Evolutionary conservation across 1,140 invertebrate species (phyloP), one percentile per base, ranked within the genome.

Genomic region (Tetragnatha versicolor): DNA sequence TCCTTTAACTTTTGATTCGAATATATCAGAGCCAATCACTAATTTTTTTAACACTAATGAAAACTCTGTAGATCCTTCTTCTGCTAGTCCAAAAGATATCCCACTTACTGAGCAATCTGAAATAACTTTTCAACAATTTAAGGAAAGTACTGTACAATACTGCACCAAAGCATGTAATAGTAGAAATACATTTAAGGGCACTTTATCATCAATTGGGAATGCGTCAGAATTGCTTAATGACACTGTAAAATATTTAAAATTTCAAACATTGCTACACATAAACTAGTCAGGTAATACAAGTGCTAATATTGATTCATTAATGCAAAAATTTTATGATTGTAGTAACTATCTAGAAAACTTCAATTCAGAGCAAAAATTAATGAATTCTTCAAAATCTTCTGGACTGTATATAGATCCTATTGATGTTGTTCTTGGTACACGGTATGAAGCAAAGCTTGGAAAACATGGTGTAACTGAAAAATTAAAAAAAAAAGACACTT

Each of bases 241-340:
- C 33, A 22, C 33, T 33, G 22, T 22, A 35, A 17, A 10, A 31
- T 10, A 22, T 31, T 63, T 63, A 35, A 63, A 63, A 33, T 63
- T 10, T 27, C 25, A 63, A 63, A 63, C 60, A 63, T 10, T 63
- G 14, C 27, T 17, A 12, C 33, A 17, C 31, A 31, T 63, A 17
- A 10, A 27, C 1, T 22, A 63, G 10, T 31, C 27, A 17, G 10
- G 22, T 31, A 14, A 31, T 14, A 12, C 27, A 17, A 63, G 17
- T 17, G 22, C 27, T 31, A 22, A 63, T n/a, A 31, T 31, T 14
- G 31, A 35, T 9, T 33, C 60, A 63, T 22, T 63, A 22, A 31
- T 63, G 33, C 10, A 27, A 63, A 63, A 27, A 63, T 63, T 63
- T 63, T 22, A 63, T 35, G 22, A 27, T 27, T 27, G 12, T 63